These are phyloP conservation scores for Agrotis segetum DNA, from an alignment of 2,888 invertebrate species.

Conservation along the genomic window DNA sequence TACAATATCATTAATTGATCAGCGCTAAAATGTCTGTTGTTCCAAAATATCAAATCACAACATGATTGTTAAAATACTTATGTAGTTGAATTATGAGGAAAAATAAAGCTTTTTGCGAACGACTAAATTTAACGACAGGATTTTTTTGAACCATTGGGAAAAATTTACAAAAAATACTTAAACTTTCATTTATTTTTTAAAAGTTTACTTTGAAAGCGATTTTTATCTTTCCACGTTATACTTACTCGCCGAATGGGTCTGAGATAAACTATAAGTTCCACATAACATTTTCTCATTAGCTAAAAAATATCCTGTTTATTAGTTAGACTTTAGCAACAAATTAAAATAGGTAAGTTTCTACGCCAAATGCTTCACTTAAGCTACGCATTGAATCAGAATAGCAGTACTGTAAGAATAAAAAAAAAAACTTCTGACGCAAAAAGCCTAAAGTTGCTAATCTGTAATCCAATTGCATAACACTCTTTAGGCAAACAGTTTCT, in stretches of 20 bases:
- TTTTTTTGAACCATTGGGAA: no score
- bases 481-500: not conserved
- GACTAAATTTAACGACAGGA: no score
- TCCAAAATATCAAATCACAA: not conserved
- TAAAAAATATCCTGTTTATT: no score
- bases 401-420: no score
- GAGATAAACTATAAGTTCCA: no score
- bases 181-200: no score
- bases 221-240: no score
- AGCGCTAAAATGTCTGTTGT: conserved; percentile 28
- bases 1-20: conserved; percentile 37
- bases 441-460: not conserved
- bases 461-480: not conserved
- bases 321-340: not conserved
- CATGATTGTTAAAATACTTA: not conserved
- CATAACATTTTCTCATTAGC: no score
- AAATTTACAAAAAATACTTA: no score
- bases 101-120: no score
- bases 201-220: no score
- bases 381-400: not conserved
- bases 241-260: no score
- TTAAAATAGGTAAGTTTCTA: not conserved
- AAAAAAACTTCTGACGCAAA: not conserved
- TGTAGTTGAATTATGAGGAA: not conserved
- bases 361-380: conserved; percentile 4